A percentile compares a stretch with the other conserved stretches of the same genome.
Evolutionary conservation across 2,888 invertebrate genomes (phyloP).

Genomic region (Folsomia candida): DNA sequence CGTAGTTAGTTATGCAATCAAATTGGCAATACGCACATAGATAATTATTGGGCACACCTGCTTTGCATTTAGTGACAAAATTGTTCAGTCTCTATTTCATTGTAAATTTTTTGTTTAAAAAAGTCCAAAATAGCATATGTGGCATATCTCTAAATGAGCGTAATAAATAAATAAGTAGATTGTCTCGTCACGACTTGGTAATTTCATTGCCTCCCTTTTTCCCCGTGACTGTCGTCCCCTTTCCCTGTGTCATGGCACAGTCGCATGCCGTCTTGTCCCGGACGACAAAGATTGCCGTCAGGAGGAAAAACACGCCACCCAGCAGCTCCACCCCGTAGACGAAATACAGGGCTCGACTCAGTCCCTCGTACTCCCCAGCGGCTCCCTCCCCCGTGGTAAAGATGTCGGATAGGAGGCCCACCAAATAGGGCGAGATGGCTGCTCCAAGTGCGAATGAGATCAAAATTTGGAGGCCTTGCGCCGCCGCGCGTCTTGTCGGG

Average conservation of each 20-base stretch:
- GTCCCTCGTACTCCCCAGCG: neutral
- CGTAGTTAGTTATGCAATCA: too few species aligned
- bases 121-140: too few species aligned
- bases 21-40: too few species aligned
- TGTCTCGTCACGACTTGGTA: too few species aligned
- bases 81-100: too few species aligned
- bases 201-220: too few species aligned
- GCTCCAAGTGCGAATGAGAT: slow-evolving; percentile 97
- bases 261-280: neutral
- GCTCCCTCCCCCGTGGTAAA: neutral
- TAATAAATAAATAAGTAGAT: too few species aligned
- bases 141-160: too few species aligned
- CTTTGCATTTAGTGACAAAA: too few species aligned
- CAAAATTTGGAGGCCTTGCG: slow-evolving; percentile 95
- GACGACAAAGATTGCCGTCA: neutral
- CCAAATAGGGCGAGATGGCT: slow-evolving; percentile 94
- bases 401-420: slow-evolving; percentile 61
- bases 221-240: too few species aligned
- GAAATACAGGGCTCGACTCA: neutral
- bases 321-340: neutral
- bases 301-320: neutral
- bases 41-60: too few species aligned
- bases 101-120: too few species aligned
- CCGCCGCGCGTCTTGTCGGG: slow-evolving; percentile 90
- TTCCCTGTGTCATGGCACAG: neutral